phyloP scores from a whole-genome alignment of 2,797 vertebrate genomes.

The Leucoraja ocellata region DNA sequence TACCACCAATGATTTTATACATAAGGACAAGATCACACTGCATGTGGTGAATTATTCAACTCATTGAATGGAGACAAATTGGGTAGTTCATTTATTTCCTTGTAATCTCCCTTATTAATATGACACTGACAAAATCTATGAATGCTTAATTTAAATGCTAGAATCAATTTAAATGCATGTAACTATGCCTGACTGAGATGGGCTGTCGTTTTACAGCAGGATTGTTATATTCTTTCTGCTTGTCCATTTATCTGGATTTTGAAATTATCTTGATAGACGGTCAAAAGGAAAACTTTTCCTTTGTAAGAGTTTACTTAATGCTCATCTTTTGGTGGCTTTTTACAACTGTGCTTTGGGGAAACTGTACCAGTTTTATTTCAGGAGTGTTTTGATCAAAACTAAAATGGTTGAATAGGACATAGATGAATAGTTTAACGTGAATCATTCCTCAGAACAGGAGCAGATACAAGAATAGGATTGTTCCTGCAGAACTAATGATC shows the following conservation, averaged over 20 bases:
- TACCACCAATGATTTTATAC: not conserved
- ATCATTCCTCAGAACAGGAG: not conserved
- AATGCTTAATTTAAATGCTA: not conserved
- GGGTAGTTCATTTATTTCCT: not conserved
- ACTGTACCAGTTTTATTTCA: not conserved
- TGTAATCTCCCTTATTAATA: not conserved
- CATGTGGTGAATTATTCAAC: not conserved
- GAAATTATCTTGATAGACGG: not conserved
- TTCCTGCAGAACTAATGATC: not conserved
- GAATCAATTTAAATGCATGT: not conserved
- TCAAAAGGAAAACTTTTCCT: not conserved
- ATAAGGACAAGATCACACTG: not conserved
- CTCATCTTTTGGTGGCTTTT: not conserved
- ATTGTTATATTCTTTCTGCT: not conserved
- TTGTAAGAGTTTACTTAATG: not conserved
- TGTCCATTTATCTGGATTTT: not conserved
- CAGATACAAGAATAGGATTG: not conserved
- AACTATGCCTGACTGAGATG: not conserved
- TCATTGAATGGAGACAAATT: not conserved
- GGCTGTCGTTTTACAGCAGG: not conserved
- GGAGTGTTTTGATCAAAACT: not conserved
- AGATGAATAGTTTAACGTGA: not conserved
- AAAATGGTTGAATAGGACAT: not conserved
- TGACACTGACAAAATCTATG: constrained; percentile 6
- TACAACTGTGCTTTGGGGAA: not conserved